Base-by-base conservation (phyloP, 2,113 vertebrate genomes). In the Amia ocellicauda region DNA sequence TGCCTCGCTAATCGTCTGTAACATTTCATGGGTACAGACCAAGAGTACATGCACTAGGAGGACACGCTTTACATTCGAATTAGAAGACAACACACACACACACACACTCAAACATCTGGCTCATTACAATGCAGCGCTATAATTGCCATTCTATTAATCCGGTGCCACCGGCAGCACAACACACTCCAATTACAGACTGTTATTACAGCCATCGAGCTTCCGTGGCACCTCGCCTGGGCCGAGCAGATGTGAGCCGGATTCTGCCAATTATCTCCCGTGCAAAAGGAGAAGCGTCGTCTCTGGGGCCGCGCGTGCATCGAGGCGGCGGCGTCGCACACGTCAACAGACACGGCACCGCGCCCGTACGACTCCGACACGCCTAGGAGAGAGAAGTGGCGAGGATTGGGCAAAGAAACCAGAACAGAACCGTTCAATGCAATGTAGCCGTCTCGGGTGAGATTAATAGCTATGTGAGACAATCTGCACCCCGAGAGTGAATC, bases 61-160 rank as follows among this genome's bases (percentile, higher is more conserved):
- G 5, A 36, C 5, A 36, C 11, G 31, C 31, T 36, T 36, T 36
- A 11, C 31, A 31, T 28, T 5, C 24, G 10, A 28, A 56, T 17
- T n/a, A 17, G n/a, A 29, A 56, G 26, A 56, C 13, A 56, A 53
- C 51, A 53, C 17, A 36, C 28, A 14, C n/a, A 14, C 55, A 58
- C 28, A 58, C 28, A 58, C n/a, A 14, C 20, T 20, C n/a, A 62
- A 62, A 59, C 57, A 59, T 59, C 57, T 59, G 57, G 36, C n/a
- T 3, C 14, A 62, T 62, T 62, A 62, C 26, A 58, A 59, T 59
- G 31, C 57, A 59, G 23, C 31, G 57, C 57, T 56, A 20, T 59
- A 40, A 59, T 59, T 59, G 57, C 29, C 4, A 43, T 43, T 59
- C 57, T 59, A 22, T 59, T 59, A 43, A 59, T 59, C 36, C 42